Percentiles rank a stretch among this genome's conserved stretches.
Conservation (phyloP, 2,797 vertebrate species). For the Garrulus glandarius region DNA sequence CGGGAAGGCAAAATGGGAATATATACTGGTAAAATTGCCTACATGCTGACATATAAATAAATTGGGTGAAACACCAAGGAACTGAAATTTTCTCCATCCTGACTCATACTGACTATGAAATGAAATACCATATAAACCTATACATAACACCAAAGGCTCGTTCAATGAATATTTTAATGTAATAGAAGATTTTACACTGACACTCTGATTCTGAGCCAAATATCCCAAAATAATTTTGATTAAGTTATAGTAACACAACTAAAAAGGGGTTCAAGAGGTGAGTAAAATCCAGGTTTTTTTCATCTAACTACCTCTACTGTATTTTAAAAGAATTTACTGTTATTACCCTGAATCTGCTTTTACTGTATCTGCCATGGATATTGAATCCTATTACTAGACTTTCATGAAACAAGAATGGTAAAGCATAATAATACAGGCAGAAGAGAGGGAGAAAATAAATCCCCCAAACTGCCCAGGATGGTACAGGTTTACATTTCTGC, state of each 20-base stretch:
- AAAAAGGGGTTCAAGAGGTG: background rate
- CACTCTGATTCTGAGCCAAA: background rate
- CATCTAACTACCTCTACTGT: background rate
- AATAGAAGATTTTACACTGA: background rate
- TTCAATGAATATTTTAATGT: background rate
- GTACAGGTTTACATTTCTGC: background rate
- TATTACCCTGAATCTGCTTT: background rate
- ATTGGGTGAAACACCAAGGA: background rate
- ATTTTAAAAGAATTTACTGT: background rate
- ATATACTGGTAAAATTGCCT: background rate
- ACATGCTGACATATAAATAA: background rate
- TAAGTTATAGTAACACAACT: background rate
- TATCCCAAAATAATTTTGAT: background rate
- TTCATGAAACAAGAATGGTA: background rate
- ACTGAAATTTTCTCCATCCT: background rate
- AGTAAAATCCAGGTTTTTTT: background rate
- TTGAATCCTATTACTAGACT: background rate
- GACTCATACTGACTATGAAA: background rate
- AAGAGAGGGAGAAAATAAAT: background rate
- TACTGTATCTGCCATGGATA: background rate
- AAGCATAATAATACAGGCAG: background rate
- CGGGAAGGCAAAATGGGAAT: background rate
- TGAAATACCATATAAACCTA: background rate
- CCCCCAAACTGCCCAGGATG: background rate
- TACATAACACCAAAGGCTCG: background rate